Evolutionary conservation across 2,797 vertebrate genomes (phyloP), one percentile per base, ranked within the genome.

Genomic region (Rhyacichthys aspro): DNA sequence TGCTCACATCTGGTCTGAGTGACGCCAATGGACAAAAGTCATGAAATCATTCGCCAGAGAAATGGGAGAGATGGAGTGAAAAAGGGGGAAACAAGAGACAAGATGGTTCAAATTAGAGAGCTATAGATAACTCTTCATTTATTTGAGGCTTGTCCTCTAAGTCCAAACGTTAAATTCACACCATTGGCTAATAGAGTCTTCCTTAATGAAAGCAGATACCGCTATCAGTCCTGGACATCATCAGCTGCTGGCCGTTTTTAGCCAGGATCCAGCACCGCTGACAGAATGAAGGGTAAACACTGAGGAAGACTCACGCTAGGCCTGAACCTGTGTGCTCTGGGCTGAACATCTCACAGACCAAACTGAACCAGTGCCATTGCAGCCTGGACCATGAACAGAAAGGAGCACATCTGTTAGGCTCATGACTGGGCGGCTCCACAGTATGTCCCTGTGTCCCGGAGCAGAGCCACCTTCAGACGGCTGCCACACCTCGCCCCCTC

Each of bases 101-200:
- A 90, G 87, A 82, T 90, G 91, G 86, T 88, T 92, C 68, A 72
- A 89, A 92, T 92, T 91, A 91, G 63, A 83, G 73, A 43, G 81
- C 87, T 88, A 90, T 87, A 91, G 90, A 91, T 92, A 91, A 90
- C 83, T 66, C 73, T 81, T 86, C 78, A 87, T 87, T 87, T 84
- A 82, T 85, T 79, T 68, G 65, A 84, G 76, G 60, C 60, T 74
- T 72, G 76, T 79, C 74, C 83, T 77, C 55, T 43, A 70, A 84
- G 79, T 77, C 83, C 76, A 86, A 83, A 87, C 49, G 50, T 85
- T 86, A 85, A 84, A 89, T 90, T 92, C 87, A 86, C 91, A 92
- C 90, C 79, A 58, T 28, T 65, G 76, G 77, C 84, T 83, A 86
- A 86, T 82, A 76, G 74, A 74, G 73, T 74, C 68, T 58, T 81